Percentiles rank a stretch among this genome's conserved stretches.
These are phyloP conservation scores for Craterocephalus amniculus DNA, from an alignment of 2,797 vertebrate species.

Conservation along the genomic window DNA sequence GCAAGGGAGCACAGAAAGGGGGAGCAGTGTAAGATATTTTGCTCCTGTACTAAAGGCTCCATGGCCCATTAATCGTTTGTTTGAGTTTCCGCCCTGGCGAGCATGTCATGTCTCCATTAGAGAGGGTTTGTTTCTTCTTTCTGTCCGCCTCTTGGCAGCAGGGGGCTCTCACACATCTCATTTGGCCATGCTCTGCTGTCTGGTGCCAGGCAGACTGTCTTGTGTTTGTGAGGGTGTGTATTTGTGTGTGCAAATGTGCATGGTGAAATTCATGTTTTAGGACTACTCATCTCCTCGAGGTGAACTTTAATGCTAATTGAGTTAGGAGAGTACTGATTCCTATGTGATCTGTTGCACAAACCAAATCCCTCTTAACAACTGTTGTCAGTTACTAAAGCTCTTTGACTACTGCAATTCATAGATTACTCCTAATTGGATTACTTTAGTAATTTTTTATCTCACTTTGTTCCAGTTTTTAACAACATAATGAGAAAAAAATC, in stretches of 20 bases:
- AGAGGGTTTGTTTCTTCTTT: conserved; percentile 84
- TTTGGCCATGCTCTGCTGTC: conserved; percentile 78
- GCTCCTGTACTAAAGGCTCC: conserved; percentile 78
- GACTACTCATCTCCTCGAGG: conserved; percentile 60
- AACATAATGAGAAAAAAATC: conserved; percentile 28
- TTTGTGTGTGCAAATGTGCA: conserved; percentile 33
- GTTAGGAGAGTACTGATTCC: conserved; percentile 62
- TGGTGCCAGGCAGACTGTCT: conserved; percentile 88
- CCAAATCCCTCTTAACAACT: conserved; percentile 61
- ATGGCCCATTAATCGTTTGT: conserved; percentile 88
- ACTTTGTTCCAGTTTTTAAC: conserved; percentile 12
- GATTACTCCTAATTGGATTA: conserved; percentile 69
- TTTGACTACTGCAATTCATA: conserved; percentile 48
- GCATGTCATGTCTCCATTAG: conserved; percentile 89
- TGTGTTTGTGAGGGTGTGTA: conserved; percentile 49
- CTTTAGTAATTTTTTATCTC: conserved; percentile 46
- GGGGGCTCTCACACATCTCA: conserved; percentile 85
- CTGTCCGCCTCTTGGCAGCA: conserved; percentile 83
- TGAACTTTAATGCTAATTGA: conserved; percentile 64
- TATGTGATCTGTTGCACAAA: conserved; percentile 58
- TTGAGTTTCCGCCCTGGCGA: conserved; percentile 85
- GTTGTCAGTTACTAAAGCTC: conserved; percentile 64
- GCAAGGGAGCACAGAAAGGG: conserved; percentile 54
- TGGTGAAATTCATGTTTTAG: conserved; percentile 49
- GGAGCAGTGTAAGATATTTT: conserved; percentile 63